Evolutionary conservation across 2,797 vertebrate species (phyloP).

Genomic region (Poecile montanus): DNA sequence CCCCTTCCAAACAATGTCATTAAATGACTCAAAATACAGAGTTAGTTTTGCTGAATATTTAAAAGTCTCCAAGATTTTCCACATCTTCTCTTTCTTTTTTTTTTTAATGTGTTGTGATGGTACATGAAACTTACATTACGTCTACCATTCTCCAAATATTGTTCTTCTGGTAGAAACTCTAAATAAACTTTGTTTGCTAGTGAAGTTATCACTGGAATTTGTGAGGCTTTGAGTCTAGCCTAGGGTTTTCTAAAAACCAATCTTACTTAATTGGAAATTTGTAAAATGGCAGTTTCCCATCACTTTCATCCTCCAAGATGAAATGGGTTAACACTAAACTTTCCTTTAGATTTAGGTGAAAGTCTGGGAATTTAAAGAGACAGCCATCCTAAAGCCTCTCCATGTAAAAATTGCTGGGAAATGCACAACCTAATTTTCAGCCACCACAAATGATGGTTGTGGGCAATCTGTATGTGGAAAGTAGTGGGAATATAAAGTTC

Average conservation of each 20-base stretch:
- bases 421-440: not conserved
- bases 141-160: not conserved
- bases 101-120: not conserved
- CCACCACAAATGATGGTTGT: not conserved
- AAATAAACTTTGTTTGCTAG: not conserved
- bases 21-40: not conserved
- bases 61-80: not conserved
- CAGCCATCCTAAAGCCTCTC: not conserved
- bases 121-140: not conserved
- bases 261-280: not conserved
- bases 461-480: not conserved
- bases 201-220: not conserved
- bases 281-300: not conserved
- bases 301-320: not conserved
- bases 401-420: not conserved
- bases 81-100: not conserved
- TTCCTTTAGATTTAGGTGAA: not conserved
- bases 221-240: not conserved
- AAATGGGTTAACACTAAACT: not conserved
- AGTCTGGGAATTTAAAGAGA: not conserved
- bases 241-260: not conserved
- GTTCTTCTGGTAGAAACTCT: not conserved
- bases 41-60: not conserved
- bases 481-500: not conserved
- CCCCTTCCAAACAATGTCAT: not conserved